Evolutionary conservation across 2,113 vertebrate species (phyloP).

Genomic region (Lepidothrix coronata): DNA sequence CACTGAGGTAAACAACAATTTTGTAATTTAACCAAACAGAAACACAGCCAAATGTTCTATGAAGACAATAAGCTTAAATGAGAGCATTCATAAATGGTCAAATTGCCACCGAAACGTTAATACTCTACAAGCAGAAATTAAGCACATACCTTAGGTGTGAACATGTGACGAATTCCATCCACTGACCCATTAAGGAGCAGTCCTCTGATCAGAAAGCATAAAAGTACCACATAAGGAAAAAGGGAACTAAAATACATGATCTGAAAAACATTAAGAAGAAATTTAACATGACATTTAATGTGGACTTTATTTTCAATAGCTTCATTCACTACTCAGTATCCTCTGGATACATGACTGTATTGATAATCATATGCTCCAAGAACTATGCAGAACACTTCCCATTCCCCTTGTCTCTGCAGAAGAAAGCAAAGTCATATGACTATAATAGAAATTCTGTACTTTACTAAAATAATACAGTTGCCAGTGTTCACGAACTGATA

Average conservation of each 20-base stretch:
- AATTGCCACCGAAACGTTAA: neutral
- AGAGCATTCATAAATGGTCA: neutral
- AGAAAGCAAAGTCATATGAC: neutral
- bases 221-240: slow-evolving; percentile 92
- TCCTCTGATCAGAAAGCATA: slow-evolving; percentile 91
- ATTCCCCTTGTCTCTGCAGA: neutral
- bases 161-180: slow-evolving; percentile 95
- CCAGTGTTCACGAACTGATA: neutral
- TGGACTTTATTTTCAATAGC: neutral
- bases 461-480: neutral
- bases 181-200: slow-evolving; percentile 90
- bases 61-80: neutral
- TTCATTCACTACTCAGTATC: neutral
- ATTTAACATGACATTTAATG: neutral
- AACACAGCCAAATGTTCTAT: neutral
- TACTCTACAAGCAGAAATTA: neutral
- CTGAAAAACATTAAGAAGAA: slow-evolving; percentile 73
- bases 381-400: neutral
- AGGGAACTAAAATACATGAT: slow-evolving; percentile 99
- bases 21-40: neutral
- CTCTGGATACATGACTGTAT: neutral
- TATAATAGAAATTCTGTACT: neutral
- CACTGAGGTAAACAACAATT: neutral
- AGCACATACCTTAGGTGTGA: slow-evolving; percentile 90
- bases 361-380: neutral